Conservation (phyloP, 2,888 invertebrate species). For the Calameuta filiformis region DNA sequence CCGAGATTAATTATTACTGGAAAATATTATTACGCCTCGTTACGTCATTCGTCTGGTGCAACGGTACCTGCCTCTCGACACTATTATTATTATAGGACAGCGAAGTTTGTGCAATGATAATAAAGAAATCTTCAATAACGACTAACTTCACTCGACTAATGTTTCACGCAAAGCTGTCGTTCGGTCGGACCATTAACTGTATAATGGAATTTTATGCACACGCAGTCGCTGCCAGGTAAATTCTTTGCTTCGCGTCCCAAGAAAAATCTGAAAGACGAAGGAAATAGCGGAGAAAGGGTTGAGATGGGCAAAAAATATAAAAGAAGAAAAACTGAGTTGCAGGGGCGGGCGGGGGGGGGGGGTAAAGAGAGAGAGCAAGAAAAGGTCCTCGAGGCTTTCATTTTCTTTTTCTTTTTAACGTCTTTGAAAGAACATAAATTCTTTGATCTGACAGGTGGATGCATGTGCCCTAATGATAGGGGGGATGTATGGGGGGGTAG, state of each 20-base stretch:
- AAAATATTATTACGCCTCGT: no score
- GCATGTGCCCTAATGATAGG: no score
- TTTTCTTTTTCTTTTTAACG: background rate
- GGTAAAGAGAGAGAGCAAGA: background rate
- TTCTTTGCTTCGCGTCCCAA: constrained; percentile 9
- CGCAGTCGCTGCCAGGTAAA: background rate
- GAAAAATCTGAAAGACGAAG: background rate
- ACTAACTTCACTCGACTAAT: background rate
- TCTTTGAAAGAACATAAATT: constrained; percentile 5
- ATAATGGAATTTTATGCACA: background rate
- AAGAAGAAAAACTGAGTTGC: background rate
- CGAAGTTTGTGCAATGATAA: background rate
- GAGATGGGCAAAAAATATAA: constrained; percentile 2
- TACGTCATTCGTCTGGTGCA: no score
- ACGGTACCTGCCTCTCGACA: no score
- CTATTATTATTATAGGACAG: background rate
- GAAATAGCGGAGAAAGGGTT: background rate
- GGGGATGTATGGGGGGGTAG: no score
- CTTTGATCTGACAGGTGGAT: background rate
- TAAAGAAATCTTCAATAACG: background rate
- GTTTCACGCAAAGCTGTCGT: background rate
- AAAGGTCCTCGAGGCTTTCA: background rate
- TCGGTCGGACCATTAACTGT: background rate
- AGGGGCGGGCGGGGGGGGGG: no score
- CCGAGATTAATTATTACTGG: no score